Conservation (phyloP, 2,888 invertebrate species). For the Lydus trimaculatus region DNA sequence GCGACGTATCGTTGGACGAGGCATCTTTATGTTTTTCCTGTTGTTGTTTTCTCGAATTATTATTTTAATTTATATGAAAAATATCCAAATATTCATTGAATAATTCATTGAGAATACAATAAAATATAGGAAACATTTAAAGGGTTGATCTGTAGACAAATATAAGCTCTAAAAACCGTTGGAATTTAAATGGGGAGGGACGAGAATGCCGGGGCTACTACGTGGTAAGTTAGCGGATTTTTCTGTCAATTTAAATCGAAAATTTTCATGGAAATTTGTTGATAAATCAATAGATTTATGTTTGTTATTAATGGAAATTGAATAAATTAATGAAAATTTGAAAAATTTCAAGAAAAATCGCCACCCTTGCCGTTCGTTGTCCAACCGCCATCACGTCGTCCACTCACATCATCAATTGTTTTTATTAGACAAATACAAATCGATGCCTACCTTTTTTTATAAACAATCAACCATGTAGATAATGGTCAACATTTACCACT, state of each 20-base stretch:
- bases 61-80: neutral
- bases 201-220: conserved; percentile 7
- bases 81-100: conserved; percentile 14
- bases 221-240: conserved; percentile 7
- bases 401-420: conserved; percentile 7
- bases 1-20: conserved; percentile 59
- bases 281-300: neutral
- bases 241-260: neutral
- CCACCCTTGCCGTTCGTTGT: conserved; percentile 7
- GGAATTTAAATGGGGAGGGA: conserved; percentile 47
- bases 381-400: conserved; percentile 17
- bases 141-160: conserved; percentile 26
- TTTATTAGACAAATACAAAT: conserved; percentile 5
- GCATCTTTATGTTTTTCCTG: conserved; percentile 61
- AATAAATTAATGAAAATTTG: neutral
- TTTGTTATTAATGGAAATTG: neutral
- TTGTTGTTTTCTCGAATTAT: neutral
- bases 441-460: conserved; percentile 8
- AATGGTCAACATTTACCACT: conserved; percentile 3
- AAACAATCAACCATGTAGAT: neutral
- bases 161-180: conserved; percentile 41
- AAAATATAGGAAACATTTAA: conserved; percentile 11
- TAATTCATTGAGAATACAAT: conserved; percentile 15
- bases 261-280: neutral
- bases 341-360: conserved; percentile 11